Base-by-base conservation (phyloP, 1,140 invertebrate genomes). In the Neodiprion fabricii region DNA sequence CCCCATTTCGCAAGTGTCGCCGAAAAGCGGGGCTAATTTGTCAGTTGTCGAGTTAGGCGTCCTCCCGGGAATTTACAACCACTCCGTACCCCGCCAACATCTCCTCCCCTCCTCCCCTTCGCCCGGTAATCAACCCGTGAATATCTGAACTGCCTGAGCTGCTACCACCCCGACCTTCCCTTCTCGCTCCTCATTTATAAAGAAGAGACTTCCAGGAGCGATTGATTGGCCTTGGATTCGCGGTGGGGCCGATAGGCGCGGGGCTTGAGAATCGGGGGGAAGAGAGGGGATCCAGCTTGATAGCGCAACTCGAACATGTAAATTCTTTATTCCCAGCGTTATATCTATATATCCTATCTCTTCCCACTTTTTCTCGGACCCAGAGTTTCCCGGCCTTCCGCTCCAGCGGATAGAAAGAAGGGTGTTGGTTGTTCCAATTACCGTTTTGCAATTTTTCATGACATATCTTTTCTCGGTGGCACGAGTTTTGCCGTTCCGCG, bases 1-100 rank as follows among this genome's bases (percentile, higher is more conserved):
- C 85, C 86, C 87, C 86, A 88, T 89, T 89, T 89, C 83, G 84
- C 85, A 89, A 88, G 86, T 89, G 87, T 89, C 87, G 86, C 87
- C 87, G 85, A 84, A 83, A 84, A 81, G 84, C 86, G 79, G 82
- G 84, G 84, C 85, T 89, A 89, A 89, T 89, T 89, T 89, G 87
- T 89, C 87, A 89, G 87, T 89, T 89, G 87, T 89, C 87, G 85
- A 89, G 87, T 89, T 89, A 89, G 53, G 87, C 86, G 80, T 82
- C 81, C 87, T 83, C 80, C 82, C 53, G 80, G 83, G 86, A 80
- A 88, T 89, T 86, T 77, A 78, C 78, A 69, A 76, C 76, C 67
- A 78, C 79, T 77, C 75, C 78, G 23, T 67, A 17, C 48, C 48
- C 14, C 21, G 53, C 40, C 50, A 70, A 48, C 70, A 49, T 65